phyloP scores from a whole-genome alignment of 92 coral and sea anemone species.

The Ricordea florida region DNA sequence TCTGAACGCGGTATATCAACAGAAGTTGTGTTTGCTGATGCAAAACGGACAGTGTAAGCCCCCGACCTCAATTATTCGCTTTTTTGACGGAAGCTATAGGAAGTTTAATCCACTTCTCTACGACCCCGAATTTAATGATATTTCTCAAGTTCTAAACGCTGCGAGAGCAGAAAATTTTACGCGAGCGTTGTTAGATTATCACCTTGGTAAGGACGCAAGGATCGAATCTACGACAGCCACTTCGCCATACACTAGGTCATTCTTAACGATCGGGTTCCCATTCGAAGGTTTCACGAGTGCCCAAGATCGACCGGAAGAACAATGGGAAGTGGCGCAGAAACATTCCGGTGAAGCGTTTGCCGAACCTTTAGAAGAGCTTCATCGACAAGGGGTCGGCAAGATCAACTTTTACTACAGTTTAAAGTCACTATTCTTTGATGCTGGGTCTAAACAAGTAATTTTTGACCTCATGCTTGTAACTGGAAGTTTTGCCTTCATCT shows the following conservation, averaged over 20 bases:
- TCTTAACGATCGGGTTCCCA: constrained; percentile 60
- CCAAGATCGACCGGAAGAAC: constrained; percentile 47
- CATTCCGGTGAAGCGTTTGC: constrained; percentile 50
- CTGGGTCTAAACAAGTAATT: constrained; percentile 52
- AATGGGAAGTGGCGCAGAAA: constrained; percentile 29
- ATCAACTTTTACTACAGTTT: constrained; percentile 57
- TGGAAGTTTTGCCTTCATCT: constrained; percentile 63
- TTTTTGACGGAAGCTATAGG: constrained; percentile 69
- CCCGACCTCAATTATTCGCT: constrained; percentile 65
- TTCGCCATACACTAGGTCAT: constrained; percentile 45
- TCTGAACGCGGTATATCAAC: constrained; percentile 48
- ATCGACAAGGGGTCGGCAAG: constrained; percentile 51
- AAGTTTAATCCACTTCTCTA: constrained; percentile 25
- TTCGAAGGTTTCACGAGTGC: constrained; percentile 42
- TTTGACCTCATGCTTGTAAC: constrained; percentile 58
- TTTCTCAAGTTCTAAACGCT: constrained; percentile 43
- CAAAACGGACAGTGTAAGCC: constrained; percentile 18
- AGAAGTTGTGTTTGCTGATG: constrained; percentile 56
- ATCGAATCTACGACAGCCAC: constrained; percentile 9
- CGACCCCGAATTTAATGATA: constrained; percentile 62
- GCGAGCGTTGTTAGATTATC: constrained; percentile 35
- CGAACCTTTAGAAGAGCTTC: not conserved
- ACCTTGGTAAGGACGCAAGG: constrained; percentile 66
- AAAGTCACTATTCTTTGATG: constrained; percentile 36
- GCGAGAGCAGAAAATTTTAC: constrained; percentile 33